A percentile compares a stretch with the other conserved stretches of the same genome.
Conservation (phyloP, 2,113 vertebrate species). For the Cynopterus brachyotis region DNA sequence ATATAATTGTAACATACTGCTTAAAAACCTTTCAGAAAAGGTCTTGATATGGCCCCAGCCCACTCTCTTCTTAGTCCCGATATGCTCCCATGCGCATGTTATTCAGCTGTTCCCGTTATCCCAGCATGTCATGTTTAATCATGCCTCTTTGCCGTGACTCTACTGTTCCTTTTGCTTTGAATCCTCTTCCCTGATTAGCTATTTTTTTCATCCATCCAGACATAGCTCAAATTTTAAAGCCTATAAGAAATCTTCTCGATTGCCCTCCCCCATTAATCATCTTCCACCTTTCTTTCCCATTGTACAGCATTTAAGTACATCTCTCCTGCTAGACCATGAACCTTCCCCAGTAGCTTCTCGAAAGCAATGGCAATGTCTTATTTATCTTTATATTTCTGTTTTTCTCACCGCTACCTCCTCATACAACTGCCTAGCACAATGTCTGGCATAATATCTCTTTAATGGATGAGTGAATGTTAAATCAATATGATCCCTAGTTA, state of each 20-base stretch:
- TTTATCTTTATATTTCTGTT: background rate
- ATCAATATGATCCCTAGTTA: background rate
- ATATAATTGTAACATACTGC: background rate
- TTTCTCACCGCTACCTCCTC: background rate
- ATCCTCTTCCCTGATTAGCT: background rate
- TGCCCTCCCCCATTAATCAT: background rate
- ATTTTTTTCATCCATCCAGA: background rate
- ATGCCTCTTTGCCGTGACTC: background rate
- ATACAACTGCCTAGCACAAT: background rate
- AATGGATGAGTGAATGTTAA: background rate
- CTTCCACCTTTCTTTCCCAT: background rate
- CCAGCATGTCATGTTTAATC: background rate
- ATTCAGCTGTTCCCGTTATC: background rate
- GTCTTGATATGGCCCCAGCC: background rate
- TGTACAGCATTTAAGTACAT: background rate
- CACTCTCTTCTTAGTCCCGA: background rate
- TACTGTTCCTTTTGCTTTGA: background rate
- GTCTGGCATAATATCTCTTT: background rate
- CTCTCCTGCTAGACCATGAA: background rate
- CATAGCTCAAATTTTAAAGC: background rate
- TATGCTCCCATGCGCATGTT: background rate
- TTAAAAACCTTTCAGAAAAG: background rate
- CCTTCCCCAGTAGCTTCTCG: background rate
- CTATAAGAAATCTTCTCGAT: background rate
- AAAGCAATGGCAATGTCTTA: background rate